Evolutionary conservation across 2,888 invertebrate genomes (phyloP).

Genomic region (Erynnis tages): DNA sequence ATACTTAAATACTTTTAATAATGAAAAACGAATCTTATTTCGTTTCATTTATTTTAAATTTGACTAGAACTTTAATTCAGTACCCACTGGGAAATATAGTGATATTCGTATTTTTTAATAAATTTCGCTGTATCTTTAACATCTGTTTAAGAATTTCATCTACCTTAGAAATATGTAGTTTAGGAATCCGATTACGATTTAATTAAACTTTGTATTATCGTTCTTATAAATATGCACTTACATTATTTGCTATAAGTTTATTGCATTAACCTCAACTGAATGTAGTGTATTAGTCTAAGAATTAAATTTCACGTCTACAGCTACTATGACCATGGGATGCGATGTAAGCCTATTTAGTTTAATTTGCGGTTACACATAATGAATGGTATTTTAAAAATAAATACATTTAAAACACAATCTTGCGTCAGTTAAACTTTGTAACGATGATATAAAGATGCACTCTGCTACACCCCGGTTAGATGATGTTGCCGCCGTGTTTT

Average conservation of each 20-base stretch:
- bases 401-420: no score
- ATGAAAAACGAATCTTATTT: slow-evolving; percentile 17
- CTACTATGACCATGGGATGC: no score
- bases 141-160: slow-evolving; percentile 7
- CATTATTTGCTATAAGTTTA: background rate
- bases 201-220: slow-evolving; percentile 3
- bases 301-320: no score
- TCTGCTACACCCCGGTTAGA: no score
- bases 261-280: no score
- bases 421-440: no score
- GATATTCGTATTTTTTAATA: slow-evolving; percentile 11
- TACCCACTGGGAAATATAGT: slow-evolving; percentile 46
- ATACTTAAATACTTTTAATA: slow-evolving; percentile 29
- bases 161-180: slow-evolving; percentile 7
- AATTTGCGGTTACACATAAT: no score
- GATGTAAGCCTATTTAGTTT: no score
- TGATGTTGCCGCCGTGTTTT: no score
- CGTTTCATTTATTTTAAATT: slow-evolving; percentile 58
- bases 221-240: slow-evolving; percentile 1
- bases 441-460: no score
- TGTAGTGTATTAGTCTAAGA: no score
- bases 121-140: background rate
- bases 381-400: no score
- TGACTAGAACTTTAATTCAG: slow-evolving; percentile 74
- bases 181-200: slow-evolving; percentile 14